Percentiles rank a stretch among this genome's conserved stretches.
phyloP scores from a whole-genome alignment of 2,797 vertebrate genomes.

The Scolopax rusticola region DNA sequence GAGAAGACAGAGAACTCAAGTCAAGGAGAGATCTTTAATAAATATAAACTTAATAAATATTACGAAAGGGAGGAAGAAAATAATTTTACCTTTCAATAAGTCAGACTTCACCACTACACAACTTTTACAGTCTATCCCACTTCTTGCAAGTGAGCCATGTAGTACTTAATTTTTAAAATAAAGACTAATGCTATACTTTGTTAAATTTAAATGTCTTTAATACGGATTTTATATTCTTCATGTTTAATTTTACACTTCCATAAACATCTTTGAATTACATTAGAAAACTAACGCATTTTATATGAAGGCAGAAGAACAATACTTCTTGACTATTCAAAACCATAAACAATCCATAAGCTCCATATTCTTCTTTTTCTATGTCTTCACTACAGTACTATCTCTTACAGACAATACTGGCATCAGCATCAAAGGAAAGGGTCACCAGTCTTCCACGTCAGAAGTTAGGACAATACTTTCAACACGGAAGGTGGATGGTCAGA shows the following conservation, averaged over 20 bases:
- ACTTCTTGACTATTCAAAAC: conserved; percentile 6
- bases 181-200: conserved; percentile 47
- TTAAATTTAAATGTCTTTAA: conserved; percentile 38
- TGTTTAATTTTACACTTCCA: conserved; percentile 41
- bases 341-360: background rate
- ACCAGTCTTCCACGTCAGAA: conserved; percentile 31
- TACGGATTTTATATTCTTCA: conserved; percentile 1
- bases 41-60: background rate
- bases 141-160: conserved; percentile 4
- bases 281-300: background rate
- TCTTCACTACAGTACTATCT: conserved; percentile 23
- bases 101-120: background rate
- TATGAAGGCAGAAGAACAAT: conserved; percentile 3
- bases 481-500: conserved; percentile 15
- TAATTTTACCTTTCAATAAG: background rate
- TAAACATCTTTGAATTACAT: conserved; percentile 25
- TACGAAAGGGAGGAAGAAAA: background rate
- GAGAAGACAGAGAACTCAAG: background rate
- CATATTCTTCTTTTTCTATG: conserved; percentile 24
- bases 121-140: background rate
- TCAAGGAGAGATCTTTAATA: background rate
- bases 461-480: background rate
- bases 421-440: conserved; percentile 12
- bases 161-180: conserved; percentile 7
- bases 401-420: background rate